A percentile compares a stretch with the other conserved stretches of the same genome.
Conservation (phyloP, 2,888 invertebrate genomes). For the Agrotis ipsilon region DNA sequence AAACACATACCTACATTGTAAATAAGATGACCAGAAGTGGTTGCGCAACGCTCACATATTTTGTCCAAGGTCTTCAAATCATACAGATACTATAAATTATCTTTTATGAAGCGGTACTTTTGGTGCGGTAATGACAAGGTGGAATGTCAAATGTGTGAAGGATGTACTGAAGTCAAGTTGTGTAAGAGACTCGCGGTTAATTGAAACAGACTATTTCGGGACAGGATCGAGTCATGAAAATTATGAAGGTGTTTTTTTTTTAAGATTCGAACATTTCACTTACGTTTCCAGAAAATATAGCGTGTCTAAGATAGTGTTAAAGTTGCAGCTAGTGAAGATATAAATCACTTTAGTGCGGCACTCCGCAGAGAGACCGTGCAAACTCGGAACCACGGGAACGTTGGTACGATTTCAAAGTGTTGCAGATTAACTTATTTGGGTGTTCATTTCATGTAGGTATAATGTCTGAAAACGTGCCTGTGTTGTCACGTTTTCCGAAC, state of each 20-base stretch:
- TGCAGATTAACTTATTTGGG: slow-evolving; percentile 29
- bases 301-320: not conserved
- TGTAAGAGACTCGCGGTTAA: not conserved
- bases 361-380: slow-evolving; percentile 2
- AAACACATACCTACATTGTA: slow-evolving; percentile 67
- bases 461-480: slow-evolving; percentile 35
- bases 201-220: not conserved
- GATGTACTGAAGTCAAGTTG: slow-evolving; percentile 2
- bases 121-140: slow-evolving; percentile 13
- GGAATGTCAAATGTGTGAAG: slow-evolving; percentile 21
- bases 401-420: slow-evolving; percentile 41
- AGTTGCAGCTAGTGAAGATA: slow-evolving; percentile 21
- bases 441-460: slow-evolving; percentile 20
- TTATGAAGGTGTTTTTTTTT: not conserved
- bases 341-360: slow-evolving; percentile 29
- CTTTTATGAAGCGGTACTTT: slow-evolving; percentile 47
- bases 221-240: not conserved
- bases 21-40: slow-evolving; percentile 81
- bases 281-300: not conserved
- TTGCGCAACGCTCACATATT: slow-evolving; percentile 69
- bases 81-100: slow-evolving; percentile 50
- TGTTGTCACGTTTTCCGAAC: slow-evolving; percentile 42
- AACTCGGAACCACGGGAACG: slow-evolving; percentile 25
- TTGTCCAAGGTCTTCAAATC: slow-evolving; percentile 74
- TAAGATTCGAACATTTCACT: not conserved